These are phyloP conservation scores for Caenorhabditis sp. DNA, from an alignment of 2,888 invertebrate genomes.

Conservation along the genomic window DNA sequence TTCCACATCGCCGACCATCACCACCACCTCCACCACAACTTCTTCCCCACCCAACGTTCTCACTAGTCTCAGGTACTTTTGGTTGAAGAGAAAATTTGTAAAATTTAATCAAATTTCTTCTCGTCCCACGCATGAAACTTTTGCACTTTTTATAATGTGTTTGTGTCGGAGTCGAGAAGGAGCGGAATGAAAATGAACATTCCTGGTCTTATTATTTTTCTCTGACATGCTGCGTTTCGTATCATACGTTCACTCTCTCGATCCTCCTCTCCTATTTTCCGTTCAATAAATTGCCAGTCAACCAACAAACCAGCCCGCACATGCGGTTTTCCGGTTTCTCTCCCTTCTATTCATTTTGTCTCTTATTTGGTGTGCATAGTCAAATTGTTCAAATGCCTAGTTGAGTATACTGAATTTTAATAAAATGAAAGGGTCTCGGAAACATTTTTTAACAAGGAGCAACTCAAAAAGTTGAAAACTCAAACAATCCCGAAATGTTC, in stretches of 20 bases:
- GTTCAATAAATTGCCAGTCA: conserved; percentile 51
- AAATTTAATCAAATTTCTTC: neutral
- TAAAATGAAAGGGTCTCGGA: too few species aligned
- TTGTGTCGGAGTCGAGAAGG: too few species aligned
- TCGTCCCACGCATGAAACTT: too few species aligned
- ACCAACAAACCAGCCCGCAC: conserved; percentile 27
- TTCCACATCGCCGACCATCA: too few species aligned
- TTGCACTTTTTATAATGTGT: too few species aligned
- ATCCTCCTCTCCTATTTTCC: conserved; percentile 26
- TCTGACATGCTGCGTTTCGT: conserved; percentile 7
- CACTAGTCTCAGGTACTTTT: conserved; percentile 47
- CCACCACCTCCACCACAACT: too few species aligned
- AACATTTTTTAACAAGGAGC: too few species aligned
- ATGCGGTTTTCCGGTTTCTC: conserved; percentile 30
- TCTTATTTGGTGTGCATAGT: too few species aligned
- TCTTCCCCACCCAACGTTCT: conserved; percentile 24
- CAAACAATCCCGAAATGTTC: neutral
- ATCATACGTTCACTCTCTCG: conserved; percentile 5
- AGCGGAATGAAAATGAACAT: conserved; percentile 4
- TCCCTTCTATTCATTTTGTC: neutral
- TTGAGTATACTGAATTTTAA: too few species aligned
- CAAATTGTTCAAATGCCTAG: too few species aligned
- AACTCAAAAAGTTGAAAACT: neutral
- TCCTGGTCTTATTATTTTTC: conserved; percentile 37
- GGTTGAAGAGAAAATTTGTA: too few species aligned